Conservation (phyloP, 23 tunicate genomes). For the Halocynthia aurantium region DNA sequence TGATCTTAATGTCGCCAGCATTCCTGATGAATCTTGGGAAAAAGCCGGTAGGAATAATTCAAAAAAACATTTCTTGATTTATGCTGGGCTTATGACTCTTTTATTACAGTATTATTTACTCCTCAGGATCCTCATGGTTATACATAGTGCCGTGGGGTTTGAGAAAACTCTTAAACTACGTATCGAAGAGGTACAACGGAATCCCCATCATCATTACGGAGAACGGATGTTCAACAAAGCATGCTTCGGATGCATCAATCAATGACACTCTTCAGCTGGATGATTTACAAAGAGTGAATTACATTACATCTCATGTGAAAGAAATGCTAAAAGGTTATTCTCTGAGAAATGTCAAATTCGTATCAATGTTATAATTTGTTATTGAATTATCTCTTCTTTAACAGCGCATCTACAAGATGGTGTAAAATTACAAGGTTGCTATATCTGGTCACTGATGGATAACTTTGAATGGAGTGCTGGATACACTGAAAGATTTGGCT, state of each 20-base stretch:
- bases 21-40: slow-evolving; percentile 67
- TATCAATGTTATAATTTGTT: not conserved
- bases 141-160: slow-evolving; percentile 82
- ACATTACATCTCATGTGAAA: slow-evolving; percentile 47
- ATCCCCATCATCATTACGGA: slow-evolving; percentile 76
- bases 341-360: not conserved
- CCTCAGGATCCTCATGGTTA: slow-evolving; percentile 71
- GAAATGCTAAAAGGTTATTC: slow-evolving; percentile 76
- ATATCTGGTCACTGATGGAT: slow-evolving; percentile 79
- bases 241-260: slow-evolving; percentile 31
- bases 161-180: slow-evolving; percentile 50
- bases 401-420: slow-evolving; percentile 68
- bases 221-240: slow-evolving; percentile 88
- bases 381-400: slow-evolving; percentile 5
- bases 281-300: slow-evolving; percentile 61
- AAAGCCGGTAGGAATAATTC: slow-evolving; percentile 51
- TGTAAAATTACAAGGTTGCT: slow-evolving; percentile 72
- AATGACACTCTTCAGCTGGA: slow-evolving; percentile 33
- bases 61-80: not conserved
- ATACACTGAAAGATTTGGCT: slow-evolving; percentile 77
- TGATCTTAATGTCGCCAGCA: slow-evolving; percentile 39
- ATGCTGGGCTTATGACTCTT: not conserved
- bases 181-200: slow-evolving; percentile 51
- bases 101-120: not conserved
- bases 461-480: slow-evolving; percentile 95